A percentile compares a stretch with the other conserved stretches of the same genome.
These are phyloP conservation scores for Leptopilina syphax DNA, from an alignment of 2,888 invertebrate genomes.

Conservation along the genomic window DNA sequence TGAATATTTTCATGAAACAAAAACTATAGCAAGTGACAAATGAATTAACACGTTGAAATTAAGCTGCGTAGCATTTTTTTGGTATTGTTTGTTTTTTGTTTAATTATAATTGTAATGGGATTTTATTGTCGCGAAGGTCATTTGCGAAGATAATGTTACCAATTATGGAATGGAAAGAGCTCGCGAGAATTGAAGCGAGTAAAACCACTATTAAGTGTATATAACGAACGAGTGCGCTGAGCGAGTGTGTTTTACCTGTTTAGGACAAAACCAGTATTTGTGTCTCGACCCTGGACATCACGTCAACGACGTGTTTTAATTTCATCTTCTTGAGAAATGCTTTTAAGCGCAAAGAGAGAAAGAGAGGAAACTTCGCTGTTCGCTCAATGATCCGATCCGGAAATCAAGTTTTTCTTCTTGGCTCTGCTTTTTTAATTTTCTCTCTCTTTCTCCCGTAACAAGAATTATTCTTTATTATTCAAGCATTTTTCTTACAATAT, in stretches of 20 bases:
- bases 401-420: slow-evolving; percentile 29
- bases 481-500: neutral
- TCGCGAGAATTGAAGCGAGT: slow-evolving; percentile 46
- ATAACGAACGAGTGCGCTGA: slow-evolving; percentile 10
- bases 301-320: slow-evolving; percentile 44
- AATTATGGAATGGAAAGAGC: slow-evolving; percentile 50
- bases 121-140: slow-evolving; percentile 31
- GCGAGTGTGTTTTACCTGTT: slow-evolving; percentile 43
- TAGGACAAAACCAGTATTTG: slow-evolving; percentile 50
- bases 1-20: neutral
- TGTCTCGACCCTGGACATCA: slow-evolving; percentile 42
- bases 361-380: slow-evolving; percentile 27
- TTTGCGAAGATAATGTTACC: slow-evolving; percentile 26
- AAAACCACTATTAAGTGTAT: slow-evolving; percentile 41
- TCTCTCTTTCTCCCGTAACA: neutral
- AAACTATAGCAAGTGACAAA: slow-evolving; percentile 18
- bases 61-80: neutral
- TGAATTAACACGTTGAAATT: slow-evolving; percentile 25
- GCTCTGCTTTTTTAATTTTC: neutral
- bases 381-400: slow-evolving; percentile 27
- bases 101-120: slow-evolving; percentile 12
- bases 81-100: neutral
- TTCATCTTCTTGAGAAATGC: slow-evolving; percentile 34
- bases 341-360: neutral
- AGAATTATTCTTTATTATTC: slow-evolving; percentile 6